Evolutionary conservation across 1,140 invertebrate species (phyloP).

Genomic region (Drosophila tropicalis): DNA sequence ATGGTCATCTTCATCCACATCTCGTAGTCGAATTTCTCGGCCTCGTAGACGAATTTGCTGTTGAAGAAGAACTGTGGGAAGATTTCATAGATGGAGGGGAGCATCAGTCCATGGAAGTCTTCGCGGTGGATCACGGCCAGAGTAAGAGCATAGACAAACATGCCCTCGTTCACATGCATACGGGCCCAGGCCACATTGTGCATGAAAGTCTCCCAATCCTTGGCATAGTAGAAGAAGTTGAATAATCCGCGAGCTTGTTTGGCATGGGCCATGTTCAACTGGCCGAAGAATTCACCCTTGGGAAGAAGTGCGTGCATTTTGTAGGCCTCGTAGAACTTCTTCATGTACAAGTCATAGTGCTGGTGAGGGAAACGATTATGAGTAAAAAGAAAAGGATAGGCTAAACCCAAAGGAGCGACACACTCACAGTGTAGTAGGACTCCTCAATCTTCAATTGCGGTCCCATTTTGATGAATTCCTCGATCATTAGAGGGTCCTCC

Average conservation of each 20-base stretch:
- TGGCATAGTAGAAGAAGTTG: conserved; percentile 86
- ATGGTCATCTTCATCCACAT: conserved; percentile 74
- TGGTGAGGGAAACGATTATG: conserved; percentile 2
- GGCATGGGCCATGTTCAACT: conserved; percentile 74
- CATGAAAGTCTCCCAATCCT: conserved; percentile 87
- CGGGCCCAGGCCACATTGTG: conserved; percentile 86
- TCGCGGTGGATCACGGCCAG: conserved; percentile 85
- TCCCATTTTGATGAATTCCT: conserved; percentile 60
- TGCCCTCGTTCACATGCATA: conserved; percentile 85
- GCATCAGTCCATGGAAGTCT: conserved; percentile 85
- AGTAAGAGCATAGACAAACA: conserved; percentile 86
- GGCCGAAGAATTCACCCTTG: conserved; percentile 79
- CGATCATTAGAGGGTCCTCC: conserved; percentile 68
- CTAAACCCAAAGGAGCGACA: not conserved
- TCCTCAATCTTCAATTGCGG: conserved; percentile 47
- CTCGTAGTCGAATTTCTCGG: conserved; percentile 83
- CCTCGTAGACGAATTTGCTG: conserved; percentile 85
- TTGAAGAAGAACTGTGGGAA: conserved; percentile 86
- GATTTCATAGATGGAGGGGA: conserved; percentile 87
- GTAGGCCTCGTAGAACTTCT: conserved; percentile 67
- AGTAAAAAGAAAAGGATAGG: not conserved
- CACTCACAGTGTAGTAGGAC: conserved; percentile 58
- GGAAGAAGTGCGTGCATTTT: conserved; percentile 64
- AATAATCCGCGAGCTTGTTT: conserved; percentile 85
- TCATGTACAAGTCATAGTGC: conserved; percentile 68